Conservation (phyloP, 2,797 vertebrate genomes). For the Dryobates pubescens region DNA sequence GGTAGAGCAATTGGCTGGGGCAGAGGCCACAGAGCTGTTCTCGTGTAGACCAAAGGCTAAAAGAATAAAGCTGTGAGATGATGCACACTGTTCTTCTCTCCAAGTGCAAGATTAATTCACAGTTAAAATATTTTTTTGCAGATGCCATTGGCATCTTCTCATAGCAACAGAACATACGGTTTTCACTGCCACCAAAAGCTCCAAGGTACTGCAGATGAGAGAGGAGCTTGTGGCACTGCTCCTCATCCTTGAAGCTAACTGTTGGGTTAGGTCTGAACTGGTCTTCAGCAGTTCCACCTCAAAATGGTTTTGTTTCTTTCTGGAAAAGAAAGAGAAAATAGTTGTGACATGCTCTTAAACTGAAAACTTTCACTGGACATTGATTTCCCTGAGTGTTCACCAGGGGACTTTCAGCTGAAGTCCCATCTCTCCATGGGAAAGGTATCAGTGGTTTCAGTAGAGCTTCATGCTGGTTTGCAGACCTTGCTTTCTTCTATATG, state of each 20-base stretch:
- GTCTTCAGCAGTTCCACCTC: neutral
- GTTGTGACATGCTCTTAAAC: neutral
- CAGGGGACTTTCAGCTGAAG: neutral
- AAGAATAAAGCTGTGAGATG: neutral
- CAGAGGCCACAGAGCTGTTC: neutral
- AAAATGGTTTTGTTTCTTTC: neutral
- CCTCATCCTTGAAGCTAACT: neutral
- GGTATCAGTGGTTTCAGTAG: fast-evolving
- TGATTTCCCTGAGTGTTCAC: neutral
- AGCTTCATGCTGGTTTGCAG: neutral
- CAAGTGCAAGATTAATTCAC: neutral
- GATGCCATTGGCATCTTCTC: neutral
- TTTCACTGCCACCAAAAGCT: neutral
- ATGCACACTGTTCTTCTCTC: neutral
- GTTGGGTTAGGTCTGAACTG: neutral
- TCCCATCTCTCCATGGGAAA: neutral
- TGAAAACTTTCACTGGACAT: neutral
- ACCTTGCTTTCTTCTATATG: neutral
- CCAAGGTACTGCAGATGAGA: neutral
- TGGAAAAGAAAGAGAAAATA: neutral
- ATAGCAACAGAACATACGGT: neutral
- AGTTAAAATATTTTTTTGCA: neutral
- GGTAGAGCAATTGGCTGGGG: neutral
- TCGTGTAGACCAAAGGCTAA: neutral
- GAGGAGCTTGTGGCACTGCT: neutral